Conservation (phyloP, 92 coral and sea anemone species). For the Palythoa grandis region DNA sequence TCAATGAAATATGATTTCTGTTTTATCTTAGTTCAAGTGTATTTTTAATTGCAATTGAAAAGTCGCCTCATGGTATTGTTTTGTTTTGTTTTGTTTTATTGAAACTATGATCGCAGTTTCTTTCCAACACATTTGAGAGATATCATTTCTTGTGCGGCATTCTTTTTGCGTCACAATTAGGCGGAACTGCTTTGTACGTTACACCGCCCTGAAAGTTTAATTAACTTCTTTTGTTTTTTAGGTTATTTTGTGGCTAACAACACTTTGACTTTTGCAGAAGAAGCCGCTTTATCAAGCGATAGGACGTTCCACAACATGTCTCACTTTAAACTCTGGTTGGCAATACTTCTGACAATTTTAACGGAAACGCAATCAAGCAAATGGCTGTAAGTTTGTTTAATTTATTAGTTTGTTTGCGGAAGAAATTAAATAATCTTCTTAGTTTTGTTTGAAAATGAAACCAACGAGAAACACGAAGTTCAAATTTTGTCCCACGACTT, state of each 20-base stretch:
- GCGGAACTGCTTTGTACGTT: constrained; percentile 37
- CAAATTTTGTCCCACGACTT: not conserved
- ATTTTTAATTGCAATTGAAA: constrained; percentile 15
- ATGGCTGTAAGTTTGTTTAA: constrained; percentile 62
- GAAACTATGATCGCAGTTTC: not conserved
- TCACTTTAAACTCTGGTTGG: constrained; percentile 30
- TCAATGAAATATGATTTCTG: not conserved
- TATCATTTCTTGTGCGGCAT: constrained; percentile 4
- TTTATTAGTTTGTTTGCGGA: constrained; percentile 3
- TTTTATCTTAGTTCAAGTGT: not conserved
- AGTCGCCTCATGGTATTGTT: not conserved
- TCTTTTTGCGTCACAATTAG: constrained; percentile 38
- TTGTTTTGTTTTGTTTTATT: not conserved
- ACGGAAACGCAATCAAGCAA: constrained; percentile 58
- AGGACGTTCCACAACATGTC: constrained; percentile 25
- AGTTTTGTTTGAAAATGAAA: constrained; percentile 1
- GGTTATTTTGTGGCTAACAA: constrained; percentile 25
- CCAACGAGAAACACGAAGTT: not conserved
- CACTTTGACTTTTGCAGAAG: constrained; percentile 14
- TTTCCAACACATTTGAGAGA: constrained; percentile 21
- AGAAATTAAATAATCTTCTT: not conserved
- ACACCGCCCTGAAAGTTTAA: constrained; percentile 41
- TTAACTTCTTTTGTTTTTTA: constrained; percentile 44
- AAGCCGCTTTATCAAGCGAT: constrained; percentile 22
- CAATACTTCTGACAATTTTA: constrained; percentile 29